phyloP scores from a whole-genome alignment of 2,113 vertebrate species.

The Boulengeromyrus knoepffleri region DNA sequence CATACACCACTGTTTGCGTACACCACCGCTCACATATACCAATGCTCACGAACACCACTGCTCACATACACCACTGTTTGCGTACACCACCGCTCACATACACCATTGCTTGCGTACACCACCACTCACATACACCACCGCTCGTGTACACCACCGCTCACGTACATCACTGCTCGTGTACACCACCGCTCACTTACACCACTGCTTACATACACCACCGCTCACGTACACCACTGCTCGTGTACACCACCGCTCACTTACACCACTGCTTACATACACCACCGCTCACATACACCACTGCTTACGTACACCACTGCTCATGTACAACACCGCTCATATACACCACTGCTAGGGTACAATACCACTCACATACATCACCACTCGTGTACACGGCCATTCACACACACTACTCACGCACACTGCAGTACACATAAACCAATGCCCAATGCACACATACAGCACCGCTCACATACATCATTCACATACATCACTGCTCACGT shows the following conservation, averaged over 20 bases:
- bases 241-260: not conserved
- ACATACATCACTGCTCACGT: not conserved
- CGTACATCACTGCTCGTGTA: not conserved
- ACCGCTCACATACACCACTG: not conserved
- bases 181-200: not conserved
- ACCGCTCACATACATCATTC: not conserved
- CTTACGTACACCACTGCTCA: not conserved
- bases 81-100: not conserved
- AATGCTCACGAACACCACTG: no score
- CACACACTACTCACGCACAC: not conserved
- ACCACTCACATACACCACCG: not conserved
- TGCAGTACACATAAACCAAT: not conserved
- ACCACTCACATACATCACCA: no score
- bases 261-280: no score
- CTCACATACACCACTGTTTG: not conserved
- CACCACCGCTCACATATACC: no score
- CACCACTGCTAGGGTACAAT: not conserved
- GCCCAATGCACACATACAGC: not conserved
- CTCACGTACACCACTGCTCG: not conserved
- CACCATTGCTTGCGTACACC: not conserved
- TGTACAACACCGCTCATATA: not conserved
- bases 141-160: not conserved
- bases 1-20: no score
- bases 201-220: not conserved
- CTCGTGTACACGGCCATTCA: not conserved